These are phyloP conservation scores for Hemistola chrysoprasaria DNA, from an alignment of 2,888 invertebrate species.

Conservation along the genomic window DNA sequence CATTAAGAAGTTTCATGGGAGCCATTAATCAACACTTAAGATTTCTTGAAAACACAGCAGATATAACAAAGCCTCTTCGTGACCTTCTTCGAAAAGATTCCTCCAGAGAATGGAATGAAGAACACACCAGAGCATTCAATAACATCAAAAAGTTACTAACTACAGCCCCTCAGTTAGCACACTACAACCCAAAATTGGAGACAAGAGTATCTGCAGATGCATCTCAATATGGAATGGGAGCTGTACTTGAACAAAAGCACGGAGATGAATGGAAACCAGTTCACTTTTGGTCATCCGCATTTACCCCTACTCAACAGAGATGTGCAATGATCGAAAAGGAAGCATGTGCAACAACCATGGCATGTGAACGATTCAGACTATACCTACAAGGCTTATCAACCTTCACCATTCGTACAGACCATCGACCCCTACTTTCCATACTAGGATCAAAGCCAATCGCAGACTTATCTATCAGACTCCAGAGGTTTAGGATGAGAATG, in stretches of 20 bases:
- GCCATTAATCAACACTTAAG: slow-evolving; percentile 4
- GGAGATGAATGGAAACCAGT: slow-evolving; percentile 2
- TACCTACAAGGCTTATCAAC: slow-evolving; percentile 6
- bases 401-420: slow-evolving; percentile 1
- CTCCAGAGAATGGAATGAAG: slow-evolving; percentile 1
- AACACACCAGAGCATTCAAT: slow-evolving; percentile 2
- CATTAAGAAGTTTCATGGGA: slow-evolving; percentile 8
- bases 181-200: slow-evolving; percentile 4
- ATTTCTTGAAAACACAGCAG: slow-evolving; percentile 6
- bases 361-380: slow-evolving; percentile 8
- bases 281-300: slow-evolving; percentile 5
- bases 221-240: slow-evolving; percentile 4
- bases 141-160: slow-evolving; percentile 6
- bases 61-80: slow-evolving; percentile 4
- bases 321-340: slow-evolving; percentile 13
- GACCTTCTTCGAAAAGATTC: slow-evolving; percentile 5
- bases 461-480: slow-evolving; percentile 3
- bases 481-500: slow-evolving; percentile 8
- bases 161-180: slow-evolving; percentile 5
- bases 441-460: slow-evolving; percentile 3
- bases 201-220: slow-evolving; percentile 7
- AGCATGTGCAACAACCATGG: slow-evolving; percentile 9
- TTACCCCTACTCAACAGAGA: slow-evolving; percentile 4
- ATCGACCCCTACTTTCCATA: slow-evolving; percentile 1
- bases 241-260: background rate